Conservation (phyloP, 2,888 invertebrate genomes). For the Epistrophe grossulariae region DNA sequence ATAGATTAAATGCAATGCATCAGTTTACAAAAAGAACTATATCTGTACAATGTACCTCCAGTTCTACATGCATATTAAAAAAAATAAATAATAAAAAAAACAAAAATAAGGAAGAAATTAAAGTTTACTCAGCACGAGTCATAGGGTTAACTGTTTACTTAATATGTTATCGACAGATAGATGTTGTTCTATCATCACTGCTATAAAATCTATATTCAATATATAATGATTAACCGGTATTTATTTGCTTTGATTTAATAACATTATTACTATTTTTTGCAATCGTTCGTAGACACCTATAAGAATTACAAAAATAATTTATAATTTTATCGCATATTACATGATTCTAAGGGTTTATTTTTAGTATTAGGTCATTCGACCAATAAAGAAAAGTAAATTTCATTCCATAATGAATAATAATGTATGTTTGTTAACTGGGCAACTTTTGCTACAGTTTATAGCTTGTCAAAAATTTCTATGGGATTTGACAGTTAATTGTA, state of each 20-base stretch:
- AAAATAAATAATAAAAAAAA: too few relatives aligned
- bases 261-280: neutral
- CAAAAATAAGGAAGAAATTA: neutral
- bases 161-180: neutral
- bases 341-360: neutral
- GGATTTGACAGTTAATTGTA: too few relatives aligned
- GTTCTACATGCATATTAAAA: neutral
- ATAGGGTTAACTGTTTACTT: slow-evolving; percentile 11
- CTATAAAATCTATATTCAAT: neutral
- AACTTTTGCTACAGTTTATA: too few relatives aligned
- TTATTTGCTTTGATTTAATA: neutral
- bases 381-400: too few relatives aligned
- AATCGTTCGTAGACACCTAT: neutral
- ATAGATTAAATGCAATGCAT: slow-evolving; percentile 4
- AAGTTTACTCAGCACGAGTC: neutral
- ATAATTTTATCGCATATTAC: neutral
- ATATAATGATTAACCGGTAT: neutral
- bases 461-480: too few relatives aligned
- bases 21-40: neutral
- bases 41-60: neutral
- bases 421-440: too few relatives aligned
- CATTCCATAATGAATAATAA: too few relatives aligned
- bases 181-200: slow-evolving; percentile 6
- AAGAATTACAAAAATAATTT: neutral
- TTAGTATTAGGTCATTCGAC: neutral